A percentile compares a stretch with the other conserved stretches of the same genome.
Conservation (phyloP, 2,888 invertebrate species). For the Pediacus dermestoides region DNA sequence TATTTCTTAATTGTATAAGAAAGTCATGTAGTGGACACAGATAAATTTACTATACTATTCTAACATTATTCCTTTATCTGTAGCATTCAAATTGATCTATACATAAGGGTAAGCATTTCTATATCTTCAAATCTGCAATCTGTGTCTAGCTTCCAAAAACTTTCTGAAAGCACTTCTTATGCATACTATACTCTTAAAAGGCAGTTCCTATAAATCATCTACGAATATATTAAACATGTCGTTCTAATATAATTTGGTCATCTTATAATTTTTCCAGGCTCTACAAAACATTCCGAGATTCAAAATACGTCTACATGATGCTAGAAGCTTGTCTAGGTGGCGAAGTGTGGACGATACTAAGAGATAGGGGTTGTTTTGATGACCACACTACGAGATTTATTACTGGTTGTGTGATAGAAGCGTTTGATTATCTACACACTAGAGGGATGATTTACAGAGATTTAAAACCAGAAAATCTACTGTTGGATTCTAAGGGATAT, state of each 20-base stretch:
- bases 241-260: too few species aligned
- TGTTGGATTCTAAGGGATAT: constrained; percentile 60
- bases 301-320: constrained; percentile 69
- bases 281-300: constrained; percentile 64
- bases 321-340: constrained; percentile 71
- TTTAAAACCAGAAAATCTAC: constrained; percentile 68
- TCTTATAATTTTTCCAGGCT: constrained; percentile 58
- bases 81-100: too few species aligned
- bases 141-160: too few species aligned
- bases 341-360: constrained; percentile 68
- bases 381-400: constrained; percentile 65
- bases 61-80: too few species aligned
- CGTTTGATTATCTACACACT: constrained; percentile 65
- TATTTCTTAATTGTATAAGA: too few species aligned
- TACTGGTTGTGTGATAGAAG: constrained; percentile 66
- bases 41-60: too few species aligned
- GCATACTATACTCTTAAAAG: too few species aligned
- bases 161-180: too few species aligned
- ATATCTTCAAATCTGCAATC: too few species aligned
- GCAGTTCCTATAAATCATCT: background rate
- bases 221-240: background rate
- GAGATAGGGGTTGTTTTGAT: constrained; percentile 64
- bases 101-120: too few species aligned
- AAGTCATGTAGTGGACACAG: too few species aligned
- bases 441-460: constrained; percentile 62